Evolutionary conservation across 2,888 invertebrate species (phyloP), one percentile per base, ranked within the genome.

Genomic region (Lumbricus terrestris): DNA sequence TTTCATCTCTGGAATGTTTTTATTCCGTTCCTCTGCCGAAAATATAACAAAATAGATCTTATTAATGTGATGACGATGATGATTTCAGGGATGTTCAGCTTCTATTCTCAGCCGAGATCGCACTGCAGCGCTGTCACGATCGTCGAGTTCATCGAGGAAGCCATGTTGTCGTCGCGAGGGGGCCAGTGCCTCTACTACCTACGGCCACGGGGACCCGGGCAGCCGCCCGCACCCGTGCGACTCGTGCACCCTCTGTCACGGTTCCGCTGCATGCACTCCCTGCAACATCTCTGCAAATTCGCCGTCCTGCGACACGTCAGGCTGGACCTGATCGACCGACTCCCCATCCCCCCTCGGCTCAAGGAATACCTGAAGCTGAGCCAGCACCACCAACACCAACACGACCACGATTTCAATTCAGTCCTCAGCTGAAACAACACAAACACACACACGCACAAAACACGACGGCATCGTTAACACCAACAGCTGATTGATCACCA

Each of bases 171-270:
- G 92, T 97, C 97, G 88, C 96, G 96, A 92, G 96, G 96, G 89
- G 96, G 96, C 88, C 96, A 97, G n/a, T 96, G 97, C 93, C 96
- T 98, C 93, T 97, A 97, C 94, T 97, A 97, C 94, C 96, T 97
- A 0, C 96, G 96, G 92, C 96, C 96, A 5, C 95, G 96, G 91
- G 96, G 96, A 90, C 96, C 96, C 23, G 92, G 92, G 47, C 90
- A 92, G n/a, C 92, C 93, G 4, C 93, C 96, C 88, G 96, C 96
- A 94, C 97, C 97, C 3, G 97, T 97, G 83, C 96, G 97, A 88
- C 95, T 97, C 69, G 96, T 96, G 47, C 96, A 96, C 93, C 97
- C 97, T 3, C 95, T 97, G 16, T 97, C 97, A 88, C 96, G 97
- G 90, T 97, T 97, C 93, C 96, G 96, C 88, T 96, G 96, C 94